These are phyloP conservation scores for Anarrhichthys ocellatus DNA, from an alignment of 2,113 vertebrate species.

Conservation along the genomic window DNA sequence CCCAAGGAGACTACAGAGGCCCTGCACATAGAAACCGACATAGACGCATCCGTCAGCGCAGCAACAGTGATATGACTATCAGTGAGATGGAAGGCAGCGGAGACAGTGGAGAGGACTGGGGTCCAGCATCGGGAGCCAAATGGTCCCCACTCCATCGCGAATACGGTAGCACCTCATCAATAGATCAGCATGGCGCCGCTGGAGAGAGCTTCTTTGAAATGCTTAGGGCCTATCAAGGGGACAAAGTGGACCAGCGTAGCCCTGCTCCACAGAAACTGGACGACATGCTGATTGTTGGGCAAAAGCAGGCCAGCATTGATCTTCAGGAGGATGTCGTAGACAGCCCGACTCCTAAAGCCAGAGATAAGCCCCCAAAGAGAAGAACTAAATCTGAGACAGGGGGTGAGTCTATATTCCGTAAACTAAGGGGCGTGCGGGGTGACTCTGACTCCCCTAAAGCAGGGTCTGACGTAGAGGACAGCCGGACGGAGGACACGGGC, in stretches of 20 bases:
- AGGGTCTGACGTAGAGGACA: slow-evolving; percentile 91
- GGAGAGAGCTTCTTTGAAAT: slow-evolving; percentile 94
- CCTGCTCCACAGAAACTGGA: slow-evolving; percentile 87
- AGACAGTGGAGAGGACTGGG: slow-evolving; percentile 93
- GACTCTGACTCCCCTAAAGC: slow-evolving; percentile 87
- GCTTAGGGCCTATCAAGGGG: slow-evolving; percentile 91
- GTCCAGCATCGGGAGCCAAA: slow-evolving; percentile 86
- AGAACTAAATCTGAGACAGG: slow-evolving; percentile 95
- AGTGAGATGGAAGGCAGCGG: slow-evolving; percentile 91
- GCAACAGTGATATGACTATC: slow-evolving; percentile 96
- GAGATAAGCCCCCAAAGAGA: slow-evolving; percentile 93
- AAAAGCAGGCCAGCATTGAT: slow-evolving; percentile 77
- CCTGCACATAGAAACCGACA: slow-evolving; percentile 88
- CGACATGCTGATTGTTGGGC: slow-evolving; percentile 87
- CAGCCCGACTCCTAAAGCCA: slow-evolving; percentile 84
- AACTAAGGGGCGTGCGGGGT: slow-evolving; percentile 91
- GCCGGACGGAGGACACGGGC: slow-evolving; percentile 87
- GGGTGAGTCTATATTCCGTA: slow-evolving; percentile 96
- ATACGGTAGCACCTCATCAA: slow-evolving; percentile 98
- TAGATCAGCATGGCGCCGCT: slow-evolving; percentile 93
- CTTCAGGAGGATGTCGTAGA: slow-evolving; percentile 86
- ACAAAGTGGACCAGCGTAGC: slow-evolving; percentile 88
- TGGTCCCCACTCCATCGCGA: slow-evolving; percentile 92
- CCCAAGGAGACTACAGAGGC: slow-evolving; percentile 88
- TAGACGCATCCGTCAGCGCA: slow-evolving; percentile 91